Evolutionary conservation across 1,140 invertebrate genomes (phyloP), one percentile per base, ranked within the genome.

Genomic region (Bombus confusus): DNA sequence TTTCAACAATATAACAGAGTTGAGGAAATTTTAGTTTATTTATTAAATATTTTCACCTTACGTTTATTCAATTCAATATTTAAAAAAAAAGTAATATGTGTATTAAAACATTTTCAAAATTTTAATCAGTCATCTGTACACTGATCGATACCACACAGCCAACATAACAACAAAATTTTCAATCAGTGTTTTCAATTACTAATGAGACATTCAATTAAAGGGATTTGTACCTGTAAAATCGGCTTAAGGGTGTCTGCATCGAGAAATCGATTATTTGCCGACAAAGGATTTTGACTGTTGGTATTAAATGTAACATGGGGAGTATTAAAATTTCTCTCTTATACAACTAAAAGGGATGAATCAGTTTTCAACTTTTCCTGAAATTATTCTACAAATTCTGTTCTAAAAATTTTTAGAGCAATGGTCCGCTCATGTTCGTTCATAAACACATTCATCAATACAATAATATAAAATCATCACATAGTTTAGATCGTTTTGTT

Each of bases 181-280:
- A 75, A 81, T 86, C 84, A 85, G 74, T 37, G 64, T 74, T 89
- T 88, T 57, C 87, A 88, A 88, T 88, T 86, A 86, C 69, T 89
- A 88, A 88, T 89, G 88, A 89, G 79, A 85, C 76, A 69, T 86
- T 88, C 72, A 82, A 89, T 82, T 77, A 89, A 78, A 82, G 43
- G 78, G 64, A 88, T 87, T 89, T 88, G 79, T 69, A 43, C 28
- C 37, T 59, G 57, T 62, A 34, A 79, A 89, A 88, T 88, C 74
- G 52, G 79, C 78, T 88, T 82, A 88, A 71, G 78, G 68, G 73
- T 28, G 52, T 47, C 25, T 62, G 47, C 66, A 66, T 9, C 31
- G 52, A 52, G 28, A 73, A n/a, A 89, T 89, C 62, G 82, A 88
- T 82, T 86, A 34, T 59, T 75, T 59, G 66, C 57, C 62, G 68